Percentiles rank a stretch among this genome's conserved stretches.
phyloP scores from a whole-genome alignment of 1,140 invertebrate genomes.

The Polypedilum pembai region DNA sequence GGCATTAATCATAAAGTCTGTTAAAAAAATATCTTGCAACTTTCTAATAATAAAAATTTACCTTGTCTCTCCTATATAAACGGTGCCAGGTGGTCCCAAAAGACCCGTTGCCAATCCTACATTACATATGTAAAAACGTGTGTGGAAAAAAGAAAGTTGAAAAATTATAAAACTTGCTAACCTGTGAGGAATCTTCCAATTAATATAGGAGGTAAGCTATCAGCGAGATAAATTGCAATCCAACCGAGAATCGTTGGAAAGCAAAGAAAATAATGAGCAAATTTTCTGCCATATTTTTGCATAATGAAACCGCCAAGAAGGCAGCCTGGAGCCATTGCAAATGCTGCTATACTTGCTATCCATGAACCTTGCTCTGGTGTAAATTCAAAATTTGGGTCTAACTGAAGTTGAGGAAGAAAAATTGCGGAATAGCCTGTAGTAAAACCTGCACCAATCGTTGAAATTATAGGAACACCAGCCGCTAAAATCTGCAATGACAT shows the following conservation, averaged over 20 bases:
- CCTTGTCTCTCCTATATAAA: conserved; percentile 51
- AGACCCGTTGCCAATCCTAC: conserved; percentile 48
- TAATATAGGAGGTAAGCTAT: conserved; percentile 47
- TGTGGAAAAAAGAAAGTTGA: background rate
- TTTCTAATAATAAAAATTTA: background rate
- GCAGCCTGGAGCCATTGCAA: conserved; percentile 54
- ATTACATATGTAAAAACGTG: background rate
- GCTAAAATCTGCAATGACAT: conserved; percentile 44
- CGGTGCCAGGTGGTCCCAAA: conserved; percentile 45
- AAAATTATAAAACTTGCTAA: background rate
- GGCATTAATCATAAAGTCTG: too few species aligned
- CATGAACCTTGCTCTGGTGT: conserved; percentile 50
- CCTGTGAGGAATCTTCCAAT: conserved; percentile 58
- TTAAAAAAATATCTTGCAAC: too few species aligned
- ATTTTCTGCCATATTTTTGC: conserved; percentile 59
- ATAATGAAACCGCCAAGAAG: conserved; percentile 52
- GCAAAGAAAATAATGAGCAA: conserved; percentile 51
- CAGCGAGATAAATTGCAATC: conserved; percentile 51
- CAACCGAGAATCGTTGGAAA: conserved; percentile 59
- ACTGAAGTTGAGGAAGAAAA: conserved; percentile 52
- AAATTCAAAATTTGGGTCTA: conserved; percentile 42
- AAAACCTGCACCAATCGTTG: conserved; percentile 49
- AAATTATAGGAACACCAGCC: conserved; percentile 48
- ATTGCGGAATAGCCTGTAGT: conserved; percentile 55
- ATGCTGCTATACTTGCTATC: conserved; percentile 53